A percentile compares a stretch with the other conserved stretches of the same genome.
These are phyloP conservation scores for Cephus nigrinus DNA, from an alignment of 2,888 invertebrate species.

Conservation along the genomic window DNA sequence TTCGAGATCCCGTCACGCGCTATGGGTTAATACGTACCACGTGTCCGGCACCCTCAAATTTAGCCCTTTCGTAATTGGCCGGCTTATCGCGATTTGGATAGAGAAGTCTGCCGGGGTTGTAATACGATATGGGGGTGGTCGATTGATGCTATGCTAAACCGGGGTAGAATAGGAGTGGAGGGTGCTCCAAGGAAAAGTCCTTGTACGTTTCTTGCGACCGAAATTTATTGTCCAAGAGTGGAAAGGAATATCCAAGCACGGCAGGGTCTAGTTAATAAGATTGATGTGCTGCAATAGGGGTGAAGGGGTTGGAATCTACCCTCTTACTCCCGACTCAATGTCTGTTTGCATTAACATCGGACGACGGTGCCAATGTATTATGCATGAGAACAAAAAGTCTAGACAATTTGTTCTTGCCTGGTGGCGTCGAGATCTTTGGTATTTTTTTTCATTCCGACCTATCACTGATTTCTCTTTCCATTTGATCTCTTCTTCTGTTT, in stretches of 20 bases:
- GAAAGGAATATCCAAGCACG: slow-evolving; percentile 33
- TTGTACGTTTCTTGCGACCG: background rate
- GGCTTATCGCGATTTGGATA: slow-evolving; percentile 7
- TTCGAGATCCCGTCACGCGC: background rate
- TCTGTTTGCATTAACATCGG: slow-evolving; percentile 52
- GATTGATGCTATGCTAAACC: background rate
- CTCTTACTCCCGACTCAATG: slow-evolving; percentile 31
- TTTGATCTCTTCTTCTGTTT: slow-evolving; percentile 8
- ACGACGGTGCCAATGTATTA: slow-evolving; percentile 50
- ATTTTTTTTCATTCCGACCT: slow-evolving; percentile 5
- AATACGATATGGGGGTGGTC: background rate
- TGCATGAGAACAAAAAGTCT: slow-evolving; percentile 50
- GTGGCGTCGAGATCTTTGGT: slow-evolving; percentile 23
- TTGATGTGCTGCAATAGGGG: slow-evolving; percentile 36
- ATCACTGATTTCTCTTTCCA: slow-evolving; percentile 12
- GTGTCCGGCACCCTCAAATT: background rate
- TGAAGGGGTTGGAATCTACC: background rate
- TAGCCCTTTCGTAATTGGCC: slow-evolving; percentile 4
- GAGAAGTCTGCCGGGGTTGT: background rate
- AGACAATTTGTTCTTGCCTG: slow-evolving; percentile 43
- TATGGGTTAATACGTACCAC: slow-evolving; percentile 1
- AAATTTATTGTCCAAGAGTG: slow-evolving; percentile 38
- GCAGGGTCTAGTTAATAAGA: slow-evolving; percentile 46
- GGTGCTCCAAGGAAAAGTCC: background rate
- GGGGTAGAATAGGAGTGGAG: background rate